These are phyloP conservation scores for Drosophila sulfurigaster DNA, from an alignment of 1,140 invertebrate species.

Conservation along the genomic window DNA sequence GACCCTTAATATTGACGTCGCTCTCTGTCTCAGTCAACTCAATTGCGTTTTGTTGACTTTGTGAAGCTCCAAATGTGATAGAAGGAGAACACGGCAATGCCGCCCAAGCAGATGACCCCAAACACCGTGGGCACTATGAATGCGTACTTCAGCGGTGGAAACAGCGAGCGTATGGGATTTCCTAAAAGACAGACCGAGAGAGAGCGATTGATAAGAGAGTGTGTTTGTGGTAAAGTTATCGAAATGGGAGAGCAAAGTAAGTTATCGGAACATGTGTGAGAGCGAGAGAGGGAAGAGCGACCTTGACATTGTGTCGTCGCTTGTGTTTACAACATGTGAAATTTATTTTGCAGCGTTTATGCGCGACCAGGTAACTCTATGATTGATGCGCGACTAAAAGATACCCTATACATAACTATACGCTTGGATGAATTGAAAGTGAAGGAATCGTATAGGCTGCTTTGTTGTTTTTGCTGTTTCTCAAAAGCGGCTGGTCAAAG, in stretches of 20 bases:
- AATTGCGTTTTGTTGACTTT: slow-evolving; percentile 63
- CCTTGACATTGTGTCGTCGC: slow-evolving; percentile 41
- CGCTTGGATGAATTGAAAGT: no score
- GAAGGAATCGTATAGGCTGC: no score
- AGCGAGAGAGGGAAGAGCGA: slow-evolving; percentile 26
- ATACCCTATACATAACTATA: slow-evolving; percentile 5
- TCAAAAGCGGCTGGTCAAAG: background rate
- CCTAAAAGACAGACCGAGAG: slow-evolving; percentile 84
- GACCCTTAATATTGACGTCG: slow-evolving; percentile 13
- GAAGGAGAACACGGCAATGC: slow-evolving; percentile 88
- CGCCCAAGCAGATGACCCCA: slow-evolving; percentile 88
- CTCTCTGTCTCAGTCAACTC: slow-evolving; percentile 8
- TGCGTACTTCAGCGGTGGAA: slow-evolving; percentile 87
- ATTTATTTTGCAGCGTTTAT: slow-evolving; percentile 22
- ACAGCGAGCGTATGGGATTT: slow-evolving; percentile 86
- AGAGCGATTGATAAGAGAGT: background rate
- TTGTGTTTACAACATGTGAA: slow-evolving; percentile 19
- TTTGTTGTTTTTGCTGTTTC: background rate
- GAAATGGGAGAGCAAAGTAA: slow-evolving; percentile 1
- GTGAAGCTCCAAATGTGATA: slow-evolving; percentile 86
- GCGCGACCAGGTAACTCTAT: background rate
- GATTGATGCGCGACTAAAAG: background rate
- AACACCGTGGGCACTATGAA: slow-evolving; percentile 87
- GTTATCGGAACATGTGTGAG: background rate
- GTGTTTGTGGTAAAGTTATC: background rate